Percentiles rank a stretch among this genome's conserved stretches.
Evolutionary conservation across 2,888 invertebrate genomes (phyloP).

Genomic region (Dascillus cervinus): DNA sequence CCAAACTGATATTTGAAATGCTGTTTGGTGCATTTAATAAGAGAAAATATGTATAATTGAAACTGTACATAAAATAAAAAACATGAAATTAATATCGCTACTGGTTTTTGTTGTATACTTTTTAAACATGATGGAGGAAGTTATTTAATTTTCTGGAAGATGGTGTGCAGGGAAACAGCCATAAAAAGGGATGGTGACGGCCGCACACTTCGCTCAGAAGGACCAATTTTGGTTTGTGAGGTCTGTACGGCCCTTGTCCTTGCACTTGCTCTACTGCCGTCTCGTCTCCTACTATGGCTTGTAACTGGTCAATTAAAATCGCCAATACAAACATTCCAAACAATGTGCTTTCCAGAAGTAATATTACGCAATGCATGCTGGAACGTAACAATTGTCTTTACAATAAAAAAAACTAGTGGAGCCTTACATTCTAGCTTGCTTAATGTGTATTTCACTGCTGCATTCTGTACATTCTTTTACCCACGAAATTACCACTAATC

Average conservation of each 20-base stretch:
- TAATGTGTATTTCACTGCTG: slow-evolving; percentile 51
- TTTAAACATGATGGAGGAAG: slow-evolving; percentile 39
- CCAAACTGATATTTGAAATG: no score
- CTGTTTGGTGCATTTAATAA: no score
- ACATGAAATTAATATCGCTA: slow-evolving; percentile 3
- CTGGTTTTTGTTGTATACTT: slow-evolving; percentile 3
- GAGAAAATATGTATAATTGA: no score
- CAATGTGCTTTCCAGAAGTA: slow-evolving; percentile 71
- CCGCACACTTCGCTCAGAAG: slow-evolving; percentile 74
- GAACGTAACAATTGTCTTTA: slow-evolving; percentile 23
- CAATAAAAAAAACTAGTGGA: slow-evolving; percentile 1
- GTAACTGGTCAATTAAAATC: slow-evolving; percentile 79
- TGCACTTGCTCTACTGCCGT: slow-evolving; percentile 75
- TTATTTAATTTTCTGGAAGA: slow-evolving; percentile 39
- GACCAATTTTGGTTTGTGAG: slow-evolving; percentile 55
- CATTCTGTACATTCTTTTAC: slow-evolving; percentile 61
- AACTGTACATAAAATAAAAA: no score
- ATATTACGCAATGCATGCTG: slow-evolving; percentile 76
- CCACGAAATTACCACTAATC: slow-evolving; percentile 67
- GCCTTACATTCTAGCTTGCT: slow-evolving; percentile 68
- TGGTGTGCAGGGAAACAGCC: slow-evolving; percentile 64
- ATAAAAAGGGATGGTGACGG: slow-evolving; percentile 59
- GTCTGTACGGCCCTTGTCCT: slow-evolving; percentile 56
- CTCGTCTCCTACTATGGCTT: slow-evolving; percentile 76
- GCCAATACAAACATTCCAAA: slow-evolving; percentile 85